Base-by-base conservation (phyloP, 2,888 invertebrate species). In the Synergus gifuensis region DNA sequence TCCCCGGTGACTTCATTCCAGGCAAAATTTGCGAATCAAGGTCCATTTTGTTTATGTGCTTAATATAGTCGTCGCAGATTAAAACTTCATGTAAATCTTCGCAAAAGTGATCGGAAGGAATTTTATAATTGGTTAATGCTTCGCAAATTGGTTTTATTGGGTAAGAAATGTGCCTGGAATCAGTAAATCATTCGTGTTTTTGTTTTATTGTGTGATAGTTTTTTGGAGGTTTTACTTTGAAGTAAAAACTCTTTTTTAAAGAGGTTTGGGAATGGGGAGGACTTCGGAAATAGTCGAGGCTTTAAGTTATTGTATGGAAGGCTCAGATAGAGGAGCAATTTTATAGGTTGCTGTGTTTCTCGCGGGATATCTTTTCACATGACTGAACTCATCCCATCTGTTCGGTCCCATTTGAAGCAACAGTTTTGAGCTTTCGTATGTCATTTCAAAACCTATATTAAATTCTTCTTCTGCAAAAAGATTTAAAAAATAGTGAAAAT, bases 51-150 rank as follows among this genome's bases (percentile, higher is more conserved):
- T 73, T 73, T 73, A 73, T 73, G 73, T 36, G 54, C 54, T 73
- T 73, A 73, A 73, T 73, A 73, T 54, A 73, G 73, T 73, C 73
- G 73, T 73, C 7, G 49, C 28, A n/a, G 73, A 73, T 73, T 73
- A 73, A 28, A 69, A 44, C 67, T 22, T 42, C n/a, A 40, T 64
- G 64, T 64, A 40, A 64, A 16, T 64, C 40, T 64, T 42, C 2
- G n/a, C 42, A 7, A 42, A 64, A n/a, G 16, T 36, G n/a, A 40
- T 14, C 36, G 63, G 22, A 28, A 54, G 73, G 54, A 73, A 73
- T 73, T 73, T 73, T 73, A 49, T 54, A 73, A 73, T 54, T 54
- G n/a, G 54, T 54, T 7, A 54, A 54, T 54, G 54, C n/a, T 54
- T 54, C n/a, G 54, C n/a, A 54, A n/a, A n/a, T 54, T n/a, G 54